Percentiles rank a stretch among this genome's conserved stretches.
phyloP scores from a whole-genome alignment of 2,888 invertebrate species.

The Phrixothrix hirtus region DNA sequence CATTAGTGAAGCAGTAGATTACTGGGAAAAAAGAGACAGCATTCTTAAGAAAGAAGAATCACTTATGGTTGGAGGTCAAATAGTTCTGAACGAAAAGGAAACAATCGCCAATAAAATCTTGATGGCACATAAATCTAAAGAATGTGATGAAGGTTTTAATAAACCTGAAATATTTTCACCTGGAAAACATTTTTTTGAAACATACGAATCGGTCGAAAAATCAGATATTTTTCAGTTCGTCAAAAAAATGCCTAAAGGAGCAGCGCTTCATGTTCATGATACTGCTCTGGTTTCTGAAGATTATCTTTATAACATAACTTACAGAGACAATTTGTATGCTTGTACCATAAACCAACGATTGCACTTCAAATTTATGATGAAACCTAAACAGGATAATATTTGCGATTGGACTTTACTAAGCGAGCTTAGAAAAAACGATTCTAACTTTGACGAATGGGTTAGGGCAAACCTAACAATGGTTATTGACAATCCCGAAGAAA shows the following conservation, averaged over 20 bases:
- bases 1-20: no score
- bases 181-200: slow-evolving; percentile 67
- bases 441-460: slow-evolving; percentile 49
- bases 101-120: slow-evolving; percentile 42
- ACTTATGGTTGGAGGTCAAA: slow-evolving; percentile 7
- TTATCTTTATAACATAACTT: slow-evolving; percentile 64
- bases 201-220: slow-evolving; percentile 61
- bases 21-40: slow-evolving; percentile 20
- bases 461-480: slow-evolving; percentile 62
- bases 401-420: slow-evolving; percentile 53
- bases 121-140: slow-evolving; percentile 43
- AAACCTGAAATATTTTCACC: slow-evolving; percentile 60
- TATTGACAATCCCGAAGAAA: slow-evolving; percentile 57
- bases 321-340: slow-evolving; percentile 61
- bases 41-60: slow-evolving; percentile 16
- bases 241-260: slow-evolving; percentile 74
- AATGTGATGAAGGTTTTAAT: slow-evolving; percentile 43
- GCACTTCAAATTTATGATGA: slow-evolving; percentile 47
- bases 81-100: slow-evolving; percentile 43
- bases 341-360: slow-evolving; percentile 48
- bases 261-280: slow-evolving; percentile 69
- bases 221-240: slow-evolving; percentile 70
- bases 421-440: slow-evolving; percentile 29
- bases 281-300: slow-evolving; percentile 64
- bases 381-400: slow-evolving; percentile 17